A percentile compares a stretch with the other conserved stretches of the same genome.
Conservation (phyloP, 2,797 vertebrate genomes). For the Sternarchorhynchus goeldii region DNA sequence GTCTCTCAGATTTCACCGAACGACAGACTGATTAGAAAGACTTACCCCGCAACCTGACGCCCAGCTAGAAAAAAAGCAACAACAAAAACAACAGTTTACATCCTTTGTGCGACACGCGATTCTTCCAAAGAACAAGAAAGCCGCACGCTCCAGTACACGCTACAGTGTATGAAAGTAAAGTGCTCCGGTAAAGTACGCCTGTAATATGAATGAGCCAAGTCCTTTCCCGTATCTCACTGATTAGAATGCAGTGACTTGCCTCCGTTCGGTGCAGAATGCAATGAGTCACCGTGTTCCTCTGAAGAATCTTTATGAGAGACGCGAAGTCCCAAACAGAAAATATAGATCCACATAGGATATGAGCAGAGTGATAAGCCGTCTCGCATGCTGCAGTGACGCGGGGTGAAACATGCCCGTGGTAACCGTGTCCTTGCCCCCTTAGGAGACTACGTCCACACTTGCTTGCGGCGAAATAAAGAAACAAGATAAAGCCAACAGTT, state of each 20-base stretch:
- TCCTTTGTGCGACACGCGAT: slow-evolving; percentile 54
- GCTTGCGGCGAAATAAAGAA: slow-evolving; percentile 9
- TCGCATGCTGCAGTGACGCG: slow-evolving; percentile 64
- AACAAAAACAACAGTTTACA: slow-evolving; percentile 46
- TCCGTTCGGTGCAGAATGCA: slow-evolving; percentile 65
- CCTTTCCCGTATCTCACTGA: slow-evolving; percentile 65
- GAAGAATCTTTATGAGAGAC: slow-evolving; percentile 61
- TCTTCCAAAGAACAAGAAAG: slow-evolving; percentile 44
- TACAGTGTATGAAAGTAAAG: slow-evolving; percentile 68
- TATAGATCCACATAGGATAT: slow-evolving; percentile 70
- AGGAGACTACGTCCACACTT: slow-evolving; percentile 64
- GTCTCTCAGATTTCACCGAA: neutral
- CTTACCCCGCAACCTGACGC: slow-evolving; percentile 64
- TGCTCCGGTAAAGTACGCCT: slow-evolving; percentile 79
- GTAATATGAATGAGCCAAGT: slow-evolving; percentile 80
- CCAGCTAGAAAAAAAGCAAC: slow-evolving; percentile 25
- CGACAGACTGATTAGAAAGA: slow-evolving; percentile 41
- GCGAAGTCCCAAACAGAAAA: slow-evolving; percentile 57
- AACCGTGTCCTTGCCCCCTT: slow-evolving; percentile 71
- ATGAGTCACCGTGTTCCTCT: slow-evolving; percentile 71
- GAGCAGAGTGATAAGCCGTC: slow-evolving; percentile 52
- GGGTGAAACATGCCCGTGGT: slow-evolving; percentile 64
- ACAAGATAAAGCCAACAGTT: slow-evolving; percentile 43
- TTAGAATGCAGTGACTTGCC: slow-evolving; percentile 77
- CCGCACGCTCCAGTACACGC: slow-evolving; percentile 67